A percentile compares a stretch with the other conserved stretches of the same genome.
Evolutionary conservation across 2,888 invertebrate species (phyloP).

Genomic region (Erpobdella octoculata): DNA sequence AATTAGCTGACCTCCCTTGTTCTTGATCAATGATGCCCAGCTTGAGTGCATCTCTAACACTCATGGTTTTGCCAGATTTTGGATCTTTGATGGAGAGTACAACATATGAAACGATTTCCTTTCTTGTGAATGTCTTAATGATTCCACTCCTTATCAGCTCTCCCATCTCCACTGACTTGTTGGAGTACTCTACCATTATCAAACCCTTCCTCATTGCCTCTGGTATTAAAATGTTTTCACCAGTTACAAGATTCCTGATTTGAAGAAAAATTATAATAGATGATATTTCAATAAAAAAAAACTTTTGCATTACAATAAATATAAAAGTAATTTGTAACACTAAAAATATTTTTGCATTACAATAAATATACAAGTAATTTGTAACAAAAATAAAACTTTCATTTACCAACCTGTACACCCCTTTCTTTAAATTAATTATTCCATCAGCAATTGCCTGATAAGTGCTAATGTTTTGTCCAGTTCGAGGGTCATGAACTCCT

Average conservation of each 20-base stretch:
- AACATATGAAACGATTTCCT: constrained; percentile 36
- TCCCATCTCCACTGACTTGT: constrained; percentile 36
- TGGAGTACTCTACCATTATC: constrained; percentile 42
- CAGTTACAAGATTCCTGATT: constrained; percentile 42
- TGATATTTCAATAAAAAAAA: background rate
- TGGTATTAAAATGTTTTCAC: constrained; percentile 45
- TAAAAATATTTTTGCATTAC: background rate
- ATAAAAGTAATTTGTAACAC: background rate
- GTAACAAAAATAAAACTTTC: background rate
- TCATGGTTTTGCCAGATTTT: constrained; percentile 29
- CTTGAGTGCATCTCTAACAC: constrained; percentile 33
- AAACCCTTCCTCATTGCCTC: constrained; percentile 48
- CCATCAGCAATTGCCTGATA: constrained; percentile 46
- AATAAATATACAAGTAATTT: background rate
- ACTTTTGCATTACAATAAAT: background rate
- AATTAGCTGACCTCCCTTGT: constrained; percentile 21
- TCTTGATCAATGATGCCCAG: constrained; percentile 35
- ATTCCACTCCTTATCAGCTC: constrained; percentile 36
- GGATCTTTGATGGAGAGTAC: constrained; percentile 37
- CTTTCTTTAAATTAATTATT: constrained; percentile 44
- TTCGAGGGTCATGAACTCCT: constrained; percentile 47
- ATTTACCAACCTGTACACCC: constrained; percentile 22
- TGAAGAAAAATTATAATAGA: background rate
- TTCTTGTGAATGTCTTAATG: constrained; percentile 33
- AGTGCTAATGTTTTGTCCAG: constrained; percentile 43